Percentiles rank a stretch among this genome's conserved stretches.
phyloP scores from a whole-genome alignment of 2,113 vertebrate genomes.

The Dasypus novemcinctus region DNA sequence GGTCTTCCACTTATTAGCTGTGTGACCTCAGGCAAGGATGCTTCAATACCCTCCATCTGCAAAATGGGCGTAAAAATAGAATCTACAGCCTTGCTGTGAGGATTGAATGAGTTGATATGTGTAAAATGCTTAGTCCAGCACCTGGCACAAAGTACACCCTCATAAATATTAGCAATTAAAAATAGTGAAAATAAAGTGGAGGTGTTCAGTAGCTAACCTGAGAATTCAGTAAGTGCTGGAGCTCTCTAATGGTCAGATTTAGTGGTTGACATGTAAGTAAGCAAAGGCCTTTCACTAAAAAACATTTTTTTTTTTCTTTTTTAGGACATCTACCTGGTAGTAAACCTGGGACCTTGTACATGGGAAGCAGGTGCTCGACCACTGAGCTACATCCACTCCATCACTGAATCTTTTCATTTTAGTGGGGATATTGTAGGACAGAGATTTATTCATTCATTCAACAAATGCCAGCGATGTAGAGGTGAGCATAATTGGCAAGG shows the following conservation, averaged over 20 bases:
- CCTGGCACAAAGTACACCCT: not conserved
- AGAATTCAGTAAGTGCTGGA: not conserved
- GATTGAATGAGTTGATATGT: not conserved
- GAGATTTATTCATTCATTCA: not conserved
- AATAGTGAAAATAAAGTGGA: not conserved
- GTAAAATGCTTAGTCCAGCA: not conserved
- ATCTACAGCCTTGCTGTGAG: not conserved
- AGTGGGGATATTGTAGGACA: not conserved
- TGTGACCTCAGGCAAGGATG: not conserved
- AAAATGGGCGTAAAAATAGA: not conserved
- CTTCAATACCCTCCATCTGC: not conserved
- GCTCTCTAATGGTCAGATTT: not conserved
- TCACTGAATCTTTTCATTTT: constrained; percentile 8
- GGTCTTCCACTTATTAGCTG: not conserved
- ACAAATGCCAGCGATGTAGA: not conserved
- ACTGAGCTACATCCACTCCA: no score
- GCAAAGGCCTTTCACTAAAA: not conserved
- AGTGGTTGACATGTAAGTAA: not conserved
- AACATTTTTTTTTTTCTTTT: no score
- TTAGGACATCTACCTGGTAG: no score
- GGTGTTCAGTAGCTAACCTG: not conserved
- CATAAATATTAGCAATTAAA: not conserved
- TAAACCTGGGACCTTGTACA: no score
- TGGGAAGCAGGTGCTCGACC: no score
- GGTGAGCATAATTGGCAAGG: not conserved